Evolutionary conservation across 2,888 invertebrate species (phyloP), one percentile per base, ranked within the genome.

Genomic region (Agriopis leucophaearia): DNA sequence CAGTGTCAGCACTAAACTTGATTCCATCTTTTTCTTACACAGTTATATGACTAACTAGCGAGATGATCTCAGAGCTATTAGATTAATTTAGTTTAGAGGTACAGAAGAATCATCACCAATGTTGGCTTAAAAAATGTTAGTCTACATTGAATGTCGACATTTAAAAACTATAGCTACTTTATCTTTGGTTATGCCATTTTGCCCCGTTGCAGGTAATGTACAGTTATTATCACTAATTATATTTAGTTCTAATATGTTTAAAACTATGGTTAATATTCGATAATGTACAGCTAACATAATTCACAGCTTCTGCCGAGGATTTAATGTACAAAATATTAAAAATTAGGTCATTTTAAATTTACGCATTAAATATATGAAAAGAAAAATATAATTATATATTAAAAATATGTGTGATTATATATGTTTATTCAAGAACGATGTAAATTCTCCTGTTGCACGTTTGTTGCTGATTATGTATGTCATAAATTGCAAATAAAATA

Each of bases 201-300:
- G 16, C 63, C 44, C 56, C 35, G 8, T 40, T 60, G 62, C 66
- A 69, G 4, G 5, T 10, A 72, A 74, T 73, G 58, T 68, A 75
- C 72, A 75, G 56, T 56, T 63, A 54, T 66, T 57, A 47, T 6
- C 16, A 6, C 7, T 66, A 59, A 52, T 66, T 64, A 70, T 0
- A 48, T 8, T 55, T 70, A 66, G 16, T 6, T 45, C 16, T 13
- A 8, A 38, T 44, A 13, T 55, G n/a, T 51, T 13, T 42, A 48
- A 27, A 16, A 9, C 13, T 27, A 68, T 45, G 9, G 60, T 38
- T 70, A 69, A 58, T 59, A 69, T 72, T 69, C 57, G 65, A 60
- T 58, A 77, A 78, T 80, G 48, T 83, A 83, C 80, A 83, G 66
- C 81, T 83, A 83, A 78, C 73, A 52, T 74, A 80, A 79, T 83